phyloP scores from a whole-genome alignment of 1,140 invertebrate genomes.

The Drosophila willistoni region DNA sequence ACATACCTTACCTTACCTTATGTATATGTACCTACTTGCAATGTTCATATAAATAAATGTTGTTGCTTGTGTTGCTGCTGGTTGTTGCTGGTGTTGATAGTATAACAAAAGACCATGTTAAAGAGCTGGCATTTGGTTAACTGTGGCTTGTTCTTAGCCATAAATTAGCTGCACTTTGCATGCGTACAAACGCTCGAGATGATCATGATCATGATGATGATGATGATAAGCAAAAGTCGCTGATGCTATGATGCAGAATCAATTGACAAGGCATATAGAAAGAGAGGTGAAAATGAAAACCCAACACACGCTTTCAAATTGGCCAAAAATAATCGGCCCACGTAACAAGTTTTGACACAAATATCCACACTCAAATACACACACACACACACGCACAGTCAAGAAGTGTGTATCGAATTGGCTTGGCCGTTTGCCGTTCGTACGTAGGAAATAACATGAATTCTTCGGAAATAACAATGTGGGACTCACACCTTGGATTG shows the following conservation, averaged over 20 bases:
- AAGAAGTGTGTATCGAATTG: conserved; percentile 37
- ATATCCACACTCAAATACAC: conserved; percentile 22
- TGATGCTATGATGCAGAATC: no score
- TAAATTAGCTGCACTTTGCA: neutral
- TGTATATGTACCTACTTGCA: neutral
- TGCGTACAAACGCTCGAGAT: neutral
- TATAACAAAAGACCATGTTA: conserved; percentile 61
- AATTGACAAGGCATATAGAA: neutral
- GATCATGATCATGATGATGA: neutral
- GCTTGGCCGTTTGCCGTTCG: conserved; percentile 11
- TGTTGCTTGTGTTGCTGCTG: conserved; percentile 14
- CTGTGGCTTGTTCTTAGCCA: conserved; percentile 3
- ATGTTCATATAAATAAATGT: conserved; percentile 25
- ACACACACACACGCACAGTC: neutral
- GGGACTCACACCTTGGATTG: conserved; percentile 12
- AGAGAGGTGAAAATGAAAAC: conserved; percentile 31
- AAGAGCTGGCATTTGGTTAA: conserved; percentile 20
- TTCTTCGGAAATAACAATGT: conserved; percentile 45
- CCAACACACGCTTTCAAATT: conserved; percentile 11
- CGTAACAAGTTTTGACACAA: conserved; percentile 34
- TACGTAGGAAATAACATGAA: conserved; percentile 42
- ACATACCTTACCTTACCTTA: no score
- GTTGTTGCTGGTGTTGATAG: conserved; percentile 40
- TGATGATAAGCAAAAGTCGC: neutral
- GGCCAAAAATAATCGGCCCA: conserved; percentile 35